These are phyloP conservation scores for Leiothrix lutea DNA, from an alignment of 2,113 vertebrate species.

Conservation along the genomic window DNA sequence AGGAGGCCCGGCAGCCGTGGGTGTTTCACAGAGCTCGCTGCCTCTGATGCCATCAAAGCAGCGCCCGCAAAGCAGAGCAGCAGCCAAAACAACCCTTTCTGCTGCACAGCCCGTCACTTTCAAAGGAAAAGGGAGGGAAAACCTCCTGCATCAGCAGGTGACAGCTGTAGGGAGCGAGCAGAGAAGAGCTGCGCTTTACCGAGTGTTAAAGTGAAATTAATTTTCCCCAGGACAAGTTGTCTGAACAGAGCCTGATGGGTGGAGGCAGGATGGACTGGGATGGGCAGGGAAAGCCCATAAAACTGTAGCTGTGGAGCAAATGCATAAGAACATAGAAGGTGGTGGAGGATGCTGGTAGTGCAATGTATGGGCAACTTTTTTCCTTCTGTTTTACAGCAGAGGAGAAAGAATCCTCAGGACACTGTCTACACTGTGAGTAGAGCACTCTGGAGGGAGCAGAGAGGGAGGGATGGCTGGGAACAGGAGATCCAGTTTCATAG, in stretches of 20 bases:
- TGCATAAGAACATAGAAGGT: accelerated
- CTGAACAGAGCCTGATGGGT: background rate
- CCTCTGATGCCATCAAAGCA: background rate
- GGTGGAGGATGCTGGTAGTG: background rate
- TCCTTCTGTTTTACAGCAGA: conserved; percentile 52
- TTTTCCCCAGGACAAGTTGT: background rate
- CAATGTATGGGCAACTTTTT: background rate
- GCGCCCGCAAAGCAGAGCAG: background rate
- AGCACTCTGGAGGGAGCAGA: background rate
- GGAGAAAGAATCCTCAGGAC: conserved; percentile 70
- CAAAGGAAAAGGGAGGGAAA: background rate
- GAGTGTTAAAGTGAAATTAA: background rate
- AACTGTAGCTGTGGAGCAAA: background rate
- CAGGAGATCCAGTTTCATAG: background rate
- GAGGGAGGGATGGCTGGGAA: background rate
- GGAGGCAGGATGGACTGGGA: background rate
- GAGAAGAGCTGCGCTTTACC: background rate
- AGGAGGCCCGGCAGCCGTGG: background rate
- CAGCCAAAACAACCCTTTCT: background rate
- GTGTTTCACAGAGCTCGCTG: background rate
- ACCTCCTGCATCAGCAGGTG: background rate
- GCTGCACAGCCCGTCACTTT: background rate
- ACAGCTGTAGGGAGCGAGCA: background rate
- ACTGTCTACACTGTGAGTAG: conserved; percentile 75
- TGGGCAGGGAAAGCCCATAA: accelerated